phyloP scores from a whole-genome alignment of 2,113 vertebrate species.

The Calypte anna region DNA sequence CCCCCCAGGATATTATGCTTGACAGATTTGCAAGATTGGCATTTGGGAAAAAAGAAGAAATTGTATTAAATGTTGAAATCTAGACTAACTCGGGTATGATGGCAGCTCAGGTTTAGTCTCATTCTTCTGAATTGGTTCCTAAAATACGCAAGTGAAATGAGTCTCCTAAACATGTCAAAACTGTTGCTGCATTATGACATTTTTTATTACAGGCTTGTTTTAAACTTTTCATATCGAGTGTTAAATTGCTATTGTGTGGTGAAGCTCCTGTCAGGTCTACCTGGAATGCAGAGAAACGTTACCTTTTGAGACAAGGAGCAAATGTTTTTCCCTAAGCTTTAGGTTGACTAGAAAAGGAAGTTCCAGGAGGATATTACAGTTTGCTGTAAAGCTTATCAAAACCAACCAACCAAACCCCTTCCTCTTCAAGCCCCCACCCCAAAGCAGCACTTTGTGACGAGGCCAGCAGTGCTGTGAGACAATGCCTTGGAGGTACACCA shows the following conservation, averaged over 20 bases:
- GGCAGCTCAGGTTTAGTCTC: neutral
- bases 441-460: neutral
- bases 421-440: neutral
- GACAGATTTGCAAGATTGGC: neutral
- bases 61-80: neutral
- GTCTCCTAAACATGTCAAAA: neutral
- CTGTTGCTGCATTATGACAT: neutral
- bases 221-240: neutral
- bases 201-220: neutral
- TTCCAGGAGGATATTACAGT: neutral
- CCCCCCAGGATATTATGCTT: neutral
- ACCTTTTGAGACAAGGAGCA: neutral
- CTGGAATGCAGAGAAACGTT: neutral
- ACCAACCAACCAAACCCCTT: neutral
- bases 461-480: neutral
- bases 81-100: neutral
- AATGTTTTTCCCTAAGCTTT: neutral
- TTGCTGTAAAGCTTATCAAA: neutral
- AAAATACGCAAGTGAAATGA: neutral
- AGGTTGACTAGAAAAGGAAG: neutral
- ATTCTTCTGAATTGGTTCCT: neutral
- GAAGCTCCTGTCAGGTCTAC: neutral
- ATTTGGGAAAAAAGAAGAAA: neutral
- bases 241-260: neutral
- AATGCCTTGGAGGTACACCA: neutral